Evolutionary conservation across 2,113 vertebrate species (phyloP), one percentile per base, ranked within the genome.

Genomic region (Petrocephalus microphthalmus): DNA sequence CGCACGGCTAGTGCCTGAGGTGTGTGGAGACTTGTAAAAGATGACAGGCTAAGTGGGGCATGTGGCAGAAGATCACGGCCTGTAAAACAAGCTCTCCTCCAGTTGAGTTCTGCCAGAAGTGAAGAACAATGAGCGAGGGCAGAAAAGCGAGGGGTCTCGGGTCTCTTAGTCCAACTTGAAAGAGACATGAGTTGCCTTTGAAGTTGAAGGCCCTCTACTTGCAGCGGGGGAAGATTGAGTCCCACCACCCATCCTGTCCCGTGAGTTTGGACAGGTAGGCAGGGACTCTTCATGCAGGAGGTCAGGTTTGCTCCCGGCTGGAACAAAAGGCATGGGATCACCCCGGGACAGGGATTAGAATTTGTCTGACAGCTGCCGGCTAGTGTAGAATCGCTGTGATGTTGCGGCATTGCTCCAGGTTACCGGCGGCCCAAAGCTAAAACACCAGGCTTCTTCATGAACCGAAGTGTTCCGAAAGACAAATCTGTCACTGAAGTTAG

Each of bases 151-250:
- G 88, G 91, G 92, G 93, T 92, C 90, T 53, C 88, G 57, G 90
- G 91, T 94, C 91, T 92, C 89, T 92, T 92, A 89, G 92, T 91
- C 91, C 90, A 90, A 90, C 91, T 94, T 94, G 93, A 94, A 94
- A 94, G 89, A 89, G 85, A 91, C 93, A 91, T 92, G 82, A 2
- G 85, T 52, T 93, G 89, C 91, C 92, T 95, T 95, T 95, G 94
- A 95, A 93, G 95, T 92, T 90, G 90, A 94, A 93, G 91, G 90
- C 91, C 92, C 92, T 91, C 45, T 7, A 56, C 87, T 90, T 90
- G 91, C n/a, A 7, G 54, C 22, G 25, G 47, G 45, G 84, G 37
- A 22, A 19, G 20, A 13, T 56, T 13, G 56, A 33, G 33, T 15
- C 25, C 54, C 17, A 37, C 37, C 85, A 90, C 89, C 87, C 90